Base-by-base conservation (phyloP, 2,113 vertebrate species). In the Galbula dea region DNA sequence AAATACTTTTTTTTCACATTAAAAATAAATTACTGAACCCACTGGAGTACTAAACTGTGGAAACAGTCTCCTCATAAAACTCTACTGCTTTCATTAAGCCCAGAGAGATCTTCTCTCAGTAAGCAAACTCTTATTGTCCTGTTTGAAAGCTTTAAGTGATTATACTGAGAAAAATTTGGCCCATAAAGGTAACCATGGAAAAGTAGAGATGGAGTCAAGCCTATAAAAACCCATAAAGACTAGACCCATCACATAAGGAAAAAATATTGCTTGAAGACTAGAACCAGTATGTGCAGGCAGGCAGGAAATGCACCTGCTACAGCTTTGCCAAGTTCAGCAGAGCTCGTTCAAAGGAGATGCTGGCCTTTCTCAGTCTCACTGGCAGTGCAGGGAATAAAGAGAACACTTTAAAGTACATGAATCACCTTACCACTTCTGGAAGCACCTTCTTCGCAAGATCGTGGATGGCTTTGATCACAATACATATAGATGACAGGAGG, bases 401-500 rank as follows among this genome's bases (percentile, higher is more conserved):
- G 55, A 88, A 76, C 48, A 15, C 39, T 62, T 52, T 22, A 84
- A 65, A 73, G 36, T 85, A 76, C 27, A 65, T 66, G 34, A 94
- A 89, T 90, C 55, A 79, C 91, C 98, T 99, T 98, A 99, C 99
- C 98, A 99, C 99, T 98, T 99, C 98, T 68, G 99, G 99, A 68
- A 99, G 98, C 94, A 99, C 97, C 96, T 95, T 98, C 46, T 98
- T 98, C 5, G 98, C 98, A 92, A 99, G 98, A 95, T 99, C 98
- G 54, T 99, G 98, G 96, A 99, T 98, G 87, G 99, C 99, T 97
- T 99, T 99, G 95, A 98, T 98, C 96, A 99, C 97, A 95, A 99
- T 99, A 94, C 99, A 99, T 95, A 99, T 10, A 78, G 99, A 98
- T 65, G 99, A 99, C 87, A 99, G 97, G 73, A 99, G 95, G 92